These are phyloP conservation scores for Rissa tridactyla DNA, from an alignment of 2,113 vertebrate genomes.

Conservation along the genomic window DNA sequence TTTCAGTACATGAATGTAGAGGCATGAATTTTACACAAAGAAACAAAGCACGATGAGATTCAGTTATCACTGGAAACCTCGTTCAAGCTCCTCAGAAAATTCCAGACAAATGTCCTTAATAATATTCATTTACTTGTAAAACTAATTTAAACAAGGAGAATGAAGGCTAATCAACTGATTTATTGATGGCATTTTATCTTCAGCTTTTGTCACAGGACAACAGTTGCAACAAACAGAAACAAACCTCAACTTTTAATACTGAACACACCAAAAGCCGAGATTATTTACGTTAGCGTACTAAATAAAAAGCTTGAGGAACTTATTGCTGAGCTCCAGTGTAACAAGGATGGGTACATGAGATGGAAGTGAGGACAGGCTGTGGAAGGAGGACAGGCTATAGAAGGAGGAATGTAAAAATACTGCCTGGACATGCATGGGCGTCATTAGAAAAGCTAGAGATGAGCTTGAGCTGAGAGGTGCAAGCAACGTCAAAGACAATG, in stretches of 20 bases:
- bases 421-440: background rate
- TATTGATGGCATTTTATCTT: background rate
- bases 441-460: background rate
- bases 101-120: background rate
- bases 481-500: background rate
- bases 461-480: background rate
- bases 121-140: background rate
- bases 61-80: background rate
- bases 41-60: background rate
- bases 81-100: background rate
- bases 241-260: background rate
- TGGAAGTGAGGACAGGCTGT: background rate
- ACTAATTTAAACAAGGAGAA: background rate
- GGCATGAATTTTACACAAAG: background rate
- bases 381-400: background rate
- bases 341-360: fast-evolving
- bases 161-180: background rate
- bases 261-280: background rate
- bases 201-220: background rate
- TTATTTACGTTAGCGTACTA: background rate
- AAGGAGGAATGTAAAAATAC: background rate
- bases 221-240: background rate
- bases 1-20: background rate
- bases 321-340: background rate
- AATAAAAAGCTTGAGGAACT: background rate